Evolutionary conservation across 2,888 invertebrate genomes (phyloP).

Genomic region (Gnatocerus cornutus): DNA sequence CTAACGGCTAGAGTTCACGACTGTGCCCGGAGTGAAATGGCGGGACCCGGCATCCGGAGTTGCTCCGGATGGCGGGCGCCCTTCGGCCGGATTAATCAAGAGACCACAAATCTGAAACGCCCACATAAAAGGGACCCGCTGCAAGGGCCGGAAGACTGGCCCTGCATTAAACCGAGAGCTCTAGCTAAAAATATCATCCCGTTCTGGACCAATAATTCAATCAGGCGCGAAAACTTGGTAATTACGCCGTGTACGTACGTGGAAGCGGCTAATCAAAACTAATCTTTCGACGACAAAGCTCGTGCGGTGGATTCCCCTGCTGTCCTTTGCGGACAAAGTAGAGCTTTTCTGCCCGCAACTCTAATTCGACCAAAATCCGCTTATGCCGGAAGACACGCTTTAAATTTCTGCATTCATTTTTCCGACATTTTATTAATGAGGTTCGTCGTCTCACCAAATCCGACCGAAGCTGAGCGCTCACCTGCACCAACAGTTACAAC

Average conservation of each 20-base stretch:
- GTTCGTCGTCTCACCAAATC: not conserved
- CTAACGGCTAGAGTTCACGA: slow-evolving; percentile 57
- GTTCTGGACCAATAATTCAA: not conserved
- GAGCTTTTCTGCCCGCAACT: slow-evolving; percentile 63
- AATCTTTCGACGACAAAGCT: slow-evolving; percentile 64
- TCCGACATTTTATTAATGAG: slow-evolving; percentile 5
- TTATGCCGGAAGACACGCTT: slow-evolving; percentile 57
- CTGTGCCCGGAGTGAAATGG: slow-evolving; percentile 58
- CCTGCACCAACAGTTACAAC: slow-evolving; percentile 15
- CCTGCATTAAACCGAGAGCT: slow-evolving; percentile 56
- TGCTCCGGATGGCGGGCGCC: slow-evolving; percentile 60
- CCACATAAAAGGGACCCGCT: slow-evolving; percentile 66
- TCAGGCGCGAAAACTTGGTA: not conserved
- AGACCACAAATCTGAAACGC: slow-evolving; percentile 68
- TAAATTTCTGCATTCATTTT: slow-evolving; percentile 6
- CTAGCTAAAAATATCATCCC: slow-evolving; percentile 8
- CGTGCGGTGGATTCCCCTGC: slow-evolving; percentile 55
- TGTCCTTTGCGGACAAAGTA: slow-evolving; percentile 57
- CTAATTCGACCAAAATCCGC: slow-evolving; percentile 66
- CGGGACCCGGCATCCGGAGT: slow-evolving; percentile 58
- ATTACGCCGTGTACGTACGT: not conserved
- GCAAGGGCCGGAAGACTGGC: slow-evolving; percentile 61
- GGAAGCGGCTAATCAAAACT: slow-evolving; percentile 62
- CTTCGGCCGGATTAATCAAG: slow-evolving; percentile 68
- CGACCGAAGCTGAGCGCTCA: slow-evolving; percentile 2